These are phyloP conservation scores for Phalloptychus januarius DNA, from an alignment of 2,797 vertebrate species.

Conservation along the genomic window DNA sequence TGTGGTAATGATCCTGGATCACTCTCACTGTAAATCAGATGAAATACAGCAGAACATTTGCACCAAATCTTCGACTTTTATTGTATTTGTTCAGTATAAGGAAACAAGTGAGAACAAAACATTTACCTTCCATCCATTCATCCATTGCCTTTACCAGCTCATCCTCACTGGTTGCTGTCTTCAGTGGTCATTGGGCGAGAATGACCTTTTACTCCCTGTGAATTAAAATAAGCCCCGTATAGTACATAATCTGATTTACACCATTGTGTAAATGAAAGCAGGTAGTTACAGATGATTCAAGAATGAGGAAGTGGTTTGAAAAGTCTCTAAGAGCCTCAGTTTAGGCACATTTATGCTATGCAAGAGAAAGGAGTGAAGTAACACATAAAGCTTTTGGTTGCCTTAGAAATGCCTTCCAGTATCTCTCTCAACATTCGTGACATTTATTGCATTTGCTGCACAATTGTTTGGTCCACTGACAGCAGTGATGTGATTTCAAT, in stretches of 20 bases:
- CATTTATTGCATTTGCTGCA: conserved; percentile 30
- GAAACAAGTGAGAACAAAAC: background rate
- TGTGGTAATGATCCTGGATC: background rate
- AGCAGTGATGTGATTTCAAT: conserved; percentile 30
- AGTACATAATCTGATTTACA: background rate
- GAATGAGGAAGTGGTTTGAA: background rate
- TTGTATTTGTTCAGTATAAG: background rate
- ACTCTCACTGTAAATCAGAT: background rate
- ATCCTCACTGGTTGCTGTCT: background rate
- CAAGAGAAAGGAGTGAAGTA: too few species aligned
- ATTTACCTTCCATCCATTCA: background rate
- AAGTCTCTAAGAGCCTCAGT: too few species aligned
- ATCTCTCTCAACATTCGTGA: conserved; percentile 13
- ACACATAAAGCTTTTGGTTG: conserved; percentile 1
- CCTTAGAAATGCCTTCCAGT: background rate
- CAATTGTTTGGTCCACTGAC: conserved; percentile 37
- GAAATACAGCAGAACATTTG: background rate
- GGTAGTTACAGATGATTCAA: background rate
- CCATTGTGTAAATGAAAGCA: background rate
- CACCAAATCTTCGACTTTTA: background rate
- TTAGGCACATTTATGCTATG: background rate
- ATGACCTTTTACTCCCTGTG: background rate
- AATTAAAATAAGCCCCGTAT: background rate
- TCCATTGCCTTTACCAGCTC: background rate
- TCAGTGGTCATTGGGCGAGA: background rate